Base-by-base conservation (phyloP, 2,888 invertebrate genomes). In the Azorinus chamasolen region DNA sequence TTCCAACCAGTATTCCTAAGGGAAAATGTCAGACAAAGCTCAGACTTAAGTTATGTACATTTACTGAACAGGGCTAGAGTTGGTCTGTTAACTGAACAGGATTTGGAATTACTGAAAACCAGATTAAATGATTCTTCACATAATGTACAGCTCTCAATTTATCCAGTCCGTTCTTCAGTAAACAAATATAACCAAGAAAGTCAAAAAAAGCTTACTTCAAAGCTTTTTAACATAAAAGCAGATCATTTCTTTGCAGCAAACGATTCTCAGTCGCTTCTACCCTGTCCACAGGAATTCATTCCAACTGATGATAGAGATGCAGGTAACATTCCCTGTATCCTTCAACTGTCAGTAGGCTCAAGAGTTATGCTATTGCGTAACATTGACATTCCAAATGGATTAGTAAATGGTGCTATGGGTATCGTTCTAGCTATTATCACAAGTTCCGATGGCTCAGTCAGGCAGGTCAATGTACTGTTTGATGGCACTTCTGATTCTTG, bases 11-110 rank as follows among this genome's bases (percentile, higher is more conserved):
- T 70, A 10, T 62, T 79, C 27, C 43, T 79, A 16, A n/a, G 45
- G 18, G 32, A 65, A 58, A 73, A 79, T 74, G 59, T 74, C 16
- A 18, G 79, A 10, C 79, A 79, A 59, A 27, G 1, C 32, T 27
- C 25, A n/a, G 65, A 66, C 43, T 0, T 10, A 5, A 2, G 12
- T 14, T 73, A 59, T 54, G 50, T 27, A 8, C 1, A 46, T 1
- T 27, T 65, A 1, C 39, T 73, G 25, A 73, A 73, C 41, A 14
- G 73, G 8, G 58, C 58, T 10, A 1, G 71, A 16, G 58, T 66
- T 37, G 65, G 64, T 12, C n/a, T 58, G 51, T 18, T 71, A 6
- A 39, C n/a, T 8, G n/a, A 20, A 39, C 27, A 22, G 3, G 71
- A 63, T 39, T 51, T 50, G 18, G 14, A 20, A 2, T 32, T 63